Percentiles rank a stretch among this genome's conserved stretches.
Evolutionary conservation across 2,113 vertebrate species (phyloP).

Genomic region (Echinops telfairi): DNA sequence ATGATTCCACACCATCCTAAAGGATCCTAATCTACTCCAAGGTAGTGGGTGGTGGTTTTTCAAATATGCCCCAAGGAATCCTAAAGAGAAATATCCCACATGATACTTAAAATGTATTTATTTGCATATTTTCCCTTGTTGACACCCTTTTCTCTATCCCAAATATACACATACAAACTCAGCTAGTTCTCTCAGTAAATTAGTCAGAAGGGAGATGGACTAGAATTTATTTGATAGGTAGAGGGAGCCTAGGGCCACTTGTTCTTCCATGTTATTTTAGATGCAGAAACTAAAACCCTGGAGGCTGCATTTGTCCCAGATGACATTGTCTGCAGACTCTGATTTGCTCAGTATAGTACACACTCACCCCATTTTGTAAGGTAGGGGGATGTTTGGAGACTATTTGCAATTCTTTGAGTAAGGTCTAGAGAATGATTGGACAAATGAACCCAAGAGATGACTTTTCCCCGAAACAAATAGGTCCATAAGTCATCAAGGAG

Average conservation of each 20-base stretch:
- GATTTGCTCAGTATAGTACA: not conserved
- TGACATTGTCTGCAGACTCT: not conserved
- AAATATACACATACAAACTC: not conserved
- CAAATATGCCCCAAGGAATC: not conserved
- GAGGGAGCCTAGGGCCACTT: conserved; percentile 18
- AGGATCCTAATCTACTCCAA: no score
- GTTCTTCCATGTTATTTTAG: conserved; percentile 50
- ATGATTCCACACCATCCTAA: no score
- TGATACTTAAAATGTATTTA: not conserved
- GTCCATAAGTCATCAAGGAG: not conserved
- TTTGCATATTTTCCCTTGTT: not conserved
- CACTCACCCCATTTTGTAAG: conserved; percentile 48
- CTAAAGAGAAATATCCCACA: not conserved
- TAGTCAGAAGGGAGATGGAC: conserved; percentile 4
- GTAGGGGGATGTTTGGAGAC: conserved; percentile 51
- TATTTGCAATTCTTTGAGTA: conserved; percentile 48
- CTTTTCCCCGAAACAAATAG: conserved; percentile 38
- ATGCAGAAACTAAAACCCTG: conserved; percentile 3
- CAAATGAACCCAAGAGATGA: not conserved
- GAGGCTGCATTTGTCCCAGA: conserved; percentile 7
- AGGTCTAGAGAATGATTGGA: not conserved
- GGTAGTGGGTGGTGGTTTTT: no score
- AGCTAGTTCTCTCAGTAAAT: conserved; percentile 28
- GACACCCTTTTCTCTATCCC: not conserved
- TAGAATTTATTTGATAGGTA: conserved; percentile 21